Conservation (phyloP, 2,113 vertebrate species). For the Dascyllus trimaculatus region DNA sequence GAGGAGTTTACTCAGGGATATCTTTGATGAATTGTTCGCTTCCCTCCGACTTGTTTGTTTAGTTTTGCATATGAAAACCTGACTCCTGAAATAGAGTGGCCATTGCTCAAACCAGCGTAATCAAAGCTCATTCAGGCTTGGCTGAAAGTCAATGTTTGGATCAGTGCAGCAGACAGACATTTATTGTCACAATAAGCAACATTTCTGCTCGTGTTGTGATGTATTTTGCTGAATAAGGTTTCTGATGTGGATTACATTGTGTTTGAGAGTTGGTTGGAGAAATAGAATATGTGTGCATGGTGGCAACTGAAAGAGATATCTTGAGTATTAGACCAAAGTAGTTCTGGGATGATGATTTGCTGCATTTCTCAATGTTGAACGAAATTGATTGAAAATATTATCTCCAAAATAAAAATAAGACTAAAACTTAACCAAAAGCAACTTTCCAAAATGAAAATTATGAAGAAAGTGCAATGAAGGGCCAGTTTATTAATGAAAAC, state of each 20-base stretch:
- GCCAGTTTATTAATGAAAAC: background rate
- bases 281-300: background rate
- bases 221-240: slow-evolving; percentile 15
- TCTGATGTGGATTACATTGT: slow-evolving; percentile 10
- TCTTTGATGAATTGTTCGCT: slow-evolving; percentile 64
- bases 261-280: background rate
- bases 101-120: slow-evolving; percentile 51
- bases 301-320: no score
- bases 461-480: background rate
- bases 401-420: background rate
- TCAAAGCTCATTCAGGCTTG: slow-evolving; percentile 62
- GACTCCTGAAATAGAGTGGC: slow-evolving; percentile 44
- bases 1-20: slow-evolving; percentile 48
- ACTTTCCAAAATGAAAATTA: background rate
- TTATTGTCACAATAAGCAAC: slow-evolving; percentile 33
- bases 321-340: background rate
- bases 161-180: slow-evolving; percentile 19
- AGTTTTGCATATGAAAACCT: slow-evolving; percentile 78
- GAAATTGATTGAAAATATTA: background rate
- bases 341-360: background rate
- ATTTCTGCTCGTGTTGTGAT: slow-evolving; percentile 8
- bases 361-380: no score
- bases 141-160: slow-evolving; percentile 46
- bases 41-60: slow-evolving; percentile 56
- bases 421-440: background rate